Evolutionary conservation across 2,888 invertebrate genomes (phyloP), one percentile per base, ranked within the genome.

Genomic region (Caenorhabditis becei): DNA sequence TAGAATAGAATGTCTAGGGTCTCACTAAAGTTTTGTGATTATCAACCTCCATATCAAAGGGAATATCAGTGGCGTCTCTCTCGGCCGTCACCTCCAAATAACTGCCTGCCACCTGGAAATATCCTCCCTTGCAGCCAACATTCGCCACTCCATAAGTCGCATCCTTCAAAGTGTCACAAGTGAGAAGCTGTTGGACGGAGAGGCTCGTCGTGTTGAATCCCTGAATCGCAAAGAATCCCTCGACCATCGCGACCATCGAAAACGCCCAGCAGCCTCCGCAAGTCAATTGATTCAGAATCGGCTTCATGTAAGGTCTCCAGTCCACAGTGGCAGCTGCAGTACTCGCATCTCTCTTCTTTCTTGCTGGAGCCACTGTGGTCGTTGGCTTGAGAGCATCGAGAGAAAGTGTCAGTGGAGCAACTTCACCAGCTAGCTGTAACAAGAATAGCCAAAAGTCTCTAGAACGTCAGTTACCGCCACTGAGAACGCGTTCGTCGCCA

Each of bases 221-320:
- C 18, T 49, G 32, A 20, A 83, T 70, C 2, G 75, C 37, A n/a
- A 84, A 70, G 32, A 67, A 78, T n/a, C 78, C 80, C 49, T 84
- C 84, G 10, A 84, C 28, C 77, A 83, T 79, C 10, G 79, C 80
- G 11, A 75, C 63, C 82, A 85, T 82, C 0, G 96, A 95, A 35
- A 97, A 94, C 0, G 96, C 97, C 97, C 97, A 97, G 4, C 97
- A 97, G 0, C 96, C 94, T 0, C 95, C 96, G 91, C 97, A 95
- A 92, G 94, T 93, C 23, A 93, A 94, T 88, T 93, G 93, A 85
- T 94, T 93, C 53, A 91, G 85, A 24, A 93, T 91, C 0, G 93
- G 94, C 0, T 94, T 94, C 67, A 97, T 94, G 87, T 93, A 93
- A 0, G 93, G 92, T 0, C 94, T 94, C 96, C 97, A 97, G 54